Evolutionary conservation across 2,113 vertebrate species (phyloP), one percentile per base, ranked within the genome.

Genomic region (Pseudorectes ferrugineus): DNA sequence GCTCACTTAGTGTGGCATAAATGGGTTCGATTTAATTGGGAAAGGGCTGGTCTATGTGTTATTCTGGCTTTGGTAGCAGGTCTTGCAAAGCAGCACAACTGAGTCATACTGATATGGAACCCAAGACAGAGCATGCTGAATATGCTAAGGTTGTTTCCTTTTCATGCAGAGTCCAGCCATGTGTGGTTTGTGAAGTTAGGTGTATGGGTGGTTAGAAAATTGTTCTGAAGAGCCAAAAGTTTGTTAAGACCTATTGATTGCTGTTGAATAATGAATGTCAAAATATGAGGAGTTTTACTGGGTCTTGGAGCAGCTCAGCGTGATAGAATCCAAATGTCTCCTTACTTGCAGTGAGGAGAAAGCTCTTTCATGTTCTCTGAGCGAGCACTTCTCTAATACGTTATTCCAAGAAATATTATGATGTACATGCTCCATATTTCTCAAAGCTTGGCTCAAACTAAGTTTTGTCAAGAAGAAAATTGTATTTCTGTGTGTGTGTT

Each of bases 171-270:
- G 33, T 75, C 49, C 46, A 29, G 46, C 51, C 51, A 19, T 38
- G 45, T 76, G 49, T 62, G 51, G 25, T 80, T 80, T 92, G 43
- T 70, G 20, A 61, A 43, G 25, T 74, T 71, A 29, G 26, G 38
- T 78, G 38, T 66, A 45, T 72, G 43, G 29, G 42, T 77, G n/a
- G 74, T 35, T 83, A 54, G 58, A 78, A 80, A 85, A 59, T 62
- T 89, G 35, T 76, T 40, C 5, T 86, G 70, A 91, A 70, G 86
- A 72, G 71, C 81, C 62, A 59, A 7, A 92, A 67, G 68, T 91
- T 96, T 94, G 55, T 94, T 96, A 96, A 80, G 81, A 40, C 29
- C 43, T 83, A 29, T 83, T 74, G 89, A 73, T 67, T 85, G 73
- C 62, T 81, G 25, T 81, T 96, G 76, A 89, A 80, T 92, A 90